These are phyloP conservation scores for Passerina amoena DNA, from an alignment of 2,113 vertebrate genomes.

Conservation along the genomic window DNA sequence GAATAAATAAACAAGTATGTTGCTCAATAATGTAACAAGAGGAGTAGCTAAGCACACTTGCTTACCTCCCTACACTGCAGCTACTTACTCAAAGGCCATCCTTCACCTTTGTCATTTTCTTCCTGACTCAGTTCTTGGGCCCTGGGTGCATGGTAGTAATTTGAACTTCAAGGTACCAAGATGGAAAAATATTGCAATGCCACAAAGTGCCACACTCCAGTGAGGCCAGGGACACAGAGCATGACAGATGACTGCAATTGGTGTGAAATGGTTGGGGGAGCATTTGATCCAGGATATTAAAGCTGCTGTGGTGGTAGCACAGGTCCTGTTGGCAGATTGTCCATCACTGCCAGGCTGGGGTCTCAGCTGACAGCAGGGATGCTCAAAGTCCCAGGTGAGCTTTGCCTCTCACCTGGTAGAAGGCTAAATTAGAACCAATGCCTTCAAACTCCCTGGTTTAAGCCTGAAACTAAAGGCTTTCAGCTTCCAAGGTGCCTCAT, in stretches of 20 bases:
- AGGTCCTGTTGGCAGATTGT: neutral
- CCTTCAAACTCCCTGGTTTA: neutral
- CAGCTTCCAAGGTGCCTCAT: neutral
- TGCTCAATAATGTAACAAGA: neutral
- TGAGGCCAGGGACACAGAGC: neutral
- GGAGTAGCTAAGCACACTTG: neutral
- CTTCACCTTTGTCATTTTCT: neutral
- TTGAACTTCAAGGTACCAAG: neutral
- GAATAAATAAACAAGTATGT: neutral
- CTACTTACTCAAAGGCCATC: neutral
- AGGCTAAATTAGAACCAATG: neutral
- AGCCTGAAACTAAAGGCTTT: neutral
- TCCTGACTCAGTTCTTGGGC: neutral
- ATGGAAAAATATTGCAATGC: neutral
- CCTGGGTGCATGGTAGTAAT: neutral
- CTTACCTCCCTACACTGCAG: neutral
- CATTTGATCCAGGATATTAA: neutral
- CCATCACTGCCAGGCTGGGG: neutral
- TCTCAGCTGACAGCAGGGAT: neutral
- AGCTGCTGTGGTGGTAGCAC: neutral
- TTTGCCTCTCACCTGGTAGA: neutral
- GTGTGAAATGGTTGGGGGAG: neutral
- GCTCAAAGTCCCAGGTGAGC: fast-evolving
- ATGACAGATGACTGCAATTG: neutral
- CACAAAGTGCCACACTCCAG: neutral